Evolutionary conservation across 2,113 vertebrate species (phyloP), one percentile per base, ranked within the genome.

Genomic region (Cyanistes caeruleus): DNA sequence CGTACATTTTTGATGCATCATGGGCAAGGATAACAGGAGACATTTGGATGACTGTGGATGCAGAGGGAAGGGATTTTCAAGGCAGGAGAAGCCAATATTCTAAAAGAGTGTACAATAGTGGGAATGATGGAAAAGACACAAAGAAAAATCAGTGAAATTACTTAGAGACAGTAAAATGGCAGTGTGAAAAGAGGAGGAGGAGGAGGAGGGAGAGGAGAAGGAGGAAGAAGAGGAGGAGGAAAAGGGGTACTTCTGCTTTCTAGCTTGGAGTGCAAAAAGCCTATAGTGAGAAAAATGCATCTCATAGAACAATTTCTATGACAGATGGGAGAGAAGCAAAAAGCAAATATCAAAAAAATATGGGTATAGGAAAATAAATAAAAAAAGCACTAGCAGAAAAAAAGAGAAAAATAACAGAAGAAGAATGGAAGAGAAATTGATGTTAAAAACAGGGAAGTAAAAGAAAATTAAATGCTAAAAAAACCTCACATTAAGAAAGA

Each of bases 11-110:
- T 87, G 48, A 89, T 82, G 63, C 68, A 69, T 87, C 21, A 0
- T 76, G 77, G 77, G 70, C 82, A 96, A 93, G 52, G 43, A 90
- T 95, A 96, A 94, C 64, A 53, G 11, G 31, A 91, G 60, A 64
- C 46, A 53, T 94, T 94, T 87, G 44, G 25, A 89, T 16, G 31
- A 77, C 28, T 92, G 37, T 77, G 39, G 18, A 87, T 81, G 41
- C 44, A 82, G 87, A 68, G 10, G 20, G 46, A 80, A 77, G 12
- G 11, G 43, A 65, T 87, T 84, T 83, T 84, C 55, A 63, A 79
- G 31, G 24, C 35, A 44, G 46, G 16, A 87, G 49, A 84, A 78
- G 43, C 59, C 12, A 85, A 28, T 77, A 83, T 53, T 44, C 37
- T 56, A 25, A 46, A 15, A 11, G 27, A 52, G 18, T n/a, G 33